Conservation (phyloP, 2,113 vertebrate genomes). For the Thalassoma bifasciatum region DNA sequence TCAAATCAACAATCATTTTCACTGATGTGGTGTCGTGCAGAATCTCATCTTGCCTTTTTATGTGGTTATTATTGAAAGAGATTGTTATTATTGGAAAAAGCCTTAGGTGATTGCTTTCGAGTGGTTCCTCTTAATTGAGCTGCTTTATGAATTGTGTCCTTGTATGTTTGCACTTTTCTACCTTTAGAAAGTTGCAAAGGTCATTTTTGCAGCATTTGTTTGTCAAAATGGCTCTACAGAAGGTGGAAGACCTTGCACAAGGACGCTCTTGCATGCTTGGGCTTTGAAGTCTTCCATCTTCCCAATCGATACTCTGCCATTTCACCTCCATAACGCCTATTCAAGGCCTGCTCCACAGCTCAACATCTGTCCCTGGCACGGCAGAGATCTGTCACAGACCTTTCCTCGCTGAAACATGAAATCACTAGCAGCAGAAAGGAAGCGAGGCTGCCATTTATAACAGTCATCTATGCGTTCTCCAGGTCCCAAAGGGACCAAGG, state of each 20-base stretch:
- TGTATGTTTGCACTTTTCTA: constrained; percentile 1
- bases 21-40: constrained; percentile 15
- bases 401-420: constrained; percentile 51
- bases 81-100: constrained; percentile 57
- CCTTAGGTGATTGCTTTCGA: constrained; percentile 27
- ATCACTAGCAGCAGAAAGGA: constrained; percentile 50
- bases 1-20: constrained; percentile 58
- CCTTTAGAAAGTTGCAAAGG: neutral
- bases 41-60: constrained; percentile 43
- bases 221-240: constrained; percentile 21
- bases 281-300: constrained; percentile 39
- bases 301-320: constrained; percentile 67
- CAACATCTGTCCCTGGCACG: constrained; percentile 50
- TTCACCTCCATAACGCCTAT: constrained; percentile 28
- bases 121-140: constrained; percentile 19
- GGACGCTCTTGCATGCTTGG: constrained; percentile 11
- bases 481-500: constrained; percentile 19
- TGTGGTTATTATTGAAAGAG: constrained; percentile 43
- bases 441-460: constrained; percentile 62
- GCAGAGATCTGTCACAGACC: constrained; percentile 56
- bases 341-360: constrained; percentile 36
- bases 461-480: constrained; percentile 19
- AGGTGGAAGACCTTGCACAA: constrained; percentile 54
- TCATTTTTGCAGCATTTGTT: neutral
- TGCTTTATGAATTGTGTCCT: neutral